phyloP scores from a whole-genome alignment of 2,888 invertebrate species.

The Nycteola revayana region DNA sequence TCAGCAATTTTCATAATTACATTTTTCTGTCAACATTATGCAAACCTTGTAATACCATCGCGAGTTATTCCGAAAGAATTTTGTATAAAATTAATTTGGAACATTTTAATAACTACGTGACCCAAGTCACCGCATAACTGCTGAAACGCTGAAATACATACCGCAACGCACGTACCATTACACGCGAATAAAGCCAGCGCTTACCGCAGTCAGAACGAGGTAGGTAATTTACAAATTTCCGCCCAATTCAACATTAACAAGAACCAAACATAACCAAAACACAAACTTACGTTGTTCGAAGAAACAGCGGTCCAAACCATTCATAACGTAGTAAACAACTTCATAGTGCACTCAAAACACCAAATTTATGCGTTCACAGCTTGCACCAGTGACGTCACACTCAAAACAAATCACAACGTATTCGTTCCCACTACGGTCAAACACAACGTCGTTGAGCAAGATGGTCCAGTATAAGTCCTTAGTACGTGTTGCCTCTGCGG shows the following conservation, averaged over 20 bases:
- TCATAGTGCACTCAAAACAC: conserved; percentile 77
- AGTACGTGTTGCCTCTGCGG: conserved; percentile 60
- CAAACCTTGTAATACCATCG: too few relatives aligned
- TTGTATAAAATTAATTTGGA: conserved; percentile 15
- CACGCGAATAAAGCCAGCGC: conserved; percentile 54
- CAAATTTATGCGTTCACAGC: conserved; percentile 57
- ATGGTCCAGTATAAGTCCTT: conserved; percentile 20
- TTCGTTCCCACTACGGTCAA: conserved; percentile 70
- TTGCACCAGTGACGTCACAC: conserved; percentile 65
- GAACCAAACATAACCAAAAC: conserved; percentile 52
- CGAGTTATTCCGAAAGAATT: conserved; percentile 11
- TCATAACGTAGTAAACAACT: conserved; percentile 76
- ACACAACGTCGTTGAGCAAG: conserved; percentile 44
- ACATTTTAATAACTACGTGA: conserved; percentile 29
- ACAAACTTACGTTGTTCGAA: conserved; percentile 80
- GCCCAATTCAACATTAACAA: conserved; percentile 41
- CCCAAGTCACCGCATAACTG: conserved; percentile 39
- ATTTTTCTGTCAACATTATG: too few relatives aligned
- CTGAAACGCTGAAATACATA: conserved; percentile 53
- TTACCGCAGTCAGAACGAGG: conserved; percentile 59
- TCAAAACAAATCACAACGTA: conserved; percentile 76
- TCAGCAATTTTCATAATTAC: conserved; percentile 21
- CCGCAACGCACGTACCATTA: conserved; percentile 52
- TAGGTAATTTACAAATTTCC: conserved; percentile 55
- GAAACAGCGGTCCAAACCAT: conserved; percentile 81